Evolutionary conservation across 2,113 vertebrate genomes (phyloP), one percentile per base, ranked within the genome.

Genomic region (Lutjanus erythropterus): DNA sequence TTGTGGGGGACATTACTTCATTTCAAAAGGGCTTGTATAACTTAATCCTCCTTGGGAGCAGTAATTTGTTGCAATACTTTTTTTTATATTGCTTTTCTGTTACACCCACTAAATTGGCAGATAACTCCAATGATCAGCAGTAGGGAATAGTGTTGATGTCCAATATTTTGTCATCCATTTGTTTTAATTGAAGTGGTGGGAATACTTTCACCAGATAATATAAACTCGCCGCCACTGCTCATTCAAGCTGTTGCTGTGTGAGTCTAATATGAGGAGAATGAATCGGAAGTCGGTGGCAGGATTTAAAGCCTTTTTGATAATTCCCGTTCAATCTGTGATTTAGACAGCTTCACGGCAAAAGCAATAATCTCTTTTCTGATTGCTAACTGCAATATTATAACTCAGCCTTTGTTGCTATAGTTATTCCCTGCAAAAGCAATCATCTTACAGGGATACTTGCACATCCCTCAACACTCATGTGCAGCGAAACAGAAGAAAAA

Each of bases 281-380:
- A 82, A 49, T 61, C 1, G 2, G 49, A 71, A 39, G 23, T 46
- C 11, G 21, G 27, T 21, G 35, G 65, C 42, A 65, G 64, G 49
- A 23, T 79, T 66, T 75, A 49, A 46, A 75, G 41, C 16, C n/a
- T 69, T 66, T 52, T 53, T 33, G 29, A 68, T 27, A 15, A 60
- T 84, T 70, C 47, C 56, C 1, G 1, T 67, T 71, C 53, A 75
- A 52, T 76, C 66, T 71, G 50, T 35, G 29, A 70, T 50, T 37
- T 52, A 16, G 44, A 70, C 18, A 4, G 66, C 52, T 37, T 53
- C 27, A 69, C 58, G 58, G 41, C 41, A 25, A 56, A 42, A 58
- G 58, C 47, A 55, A 76, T 58, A 65, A 65, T 71, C 53, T 35
- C 47, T 44, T 53, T 29, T 61, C 55, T 61, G n/a, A 79, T 60